Conservation (phyloP, 2,797 vertebrate genomes). For the Salarias fasciatus region DNA sequence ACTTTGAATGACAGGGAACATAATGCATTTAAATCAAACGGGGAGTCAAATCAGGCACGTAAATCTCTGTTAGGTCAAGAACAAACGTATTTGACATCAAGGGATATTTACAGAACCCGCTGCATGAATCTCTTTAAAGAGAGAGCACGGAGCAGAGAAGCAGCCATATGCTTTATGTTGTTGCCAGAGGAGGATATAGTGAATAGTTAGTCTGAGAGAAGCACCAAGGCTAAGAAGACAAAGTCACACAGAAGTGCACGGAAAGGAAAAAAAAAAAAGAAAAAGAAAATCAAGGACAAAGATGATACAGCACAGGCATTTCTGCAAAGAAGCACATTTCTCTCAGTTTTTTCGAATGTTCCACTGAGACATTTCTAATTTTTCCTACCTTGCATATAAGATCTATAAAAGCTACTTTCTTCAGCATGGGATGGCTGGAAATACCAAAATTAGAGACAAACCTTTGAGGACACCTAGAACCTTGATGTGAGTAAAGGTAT, state of each 20-base stretch:
- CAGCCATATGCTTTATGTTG: constrained; percentile 17
- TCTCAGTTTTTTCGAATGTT: background rate
- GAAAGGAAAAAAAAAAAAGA: too few species aligned
- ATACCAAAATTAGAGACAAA: background rate
- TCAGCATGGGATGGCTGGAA: too few species aligned
- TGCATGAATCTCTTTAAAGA: background rate
- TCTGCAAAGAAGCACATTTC: background rate
- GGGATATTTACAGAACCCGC: constrained; percentile 13
- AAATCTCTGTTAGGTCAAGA: constrained; percentile 3
- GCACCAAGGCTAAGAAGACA: constrained; percentile 6
- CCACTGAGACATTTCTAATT: background rate
- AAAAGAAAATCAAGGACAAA: background rate
- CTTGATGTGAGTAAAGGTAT: background rate
- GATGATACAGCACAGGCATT: background rate
- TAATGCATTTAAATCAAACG: constrained; percentile 12
- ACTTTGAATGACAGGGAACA: constrained; percentile 7
- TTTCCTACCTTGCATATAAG: too few species aligned
- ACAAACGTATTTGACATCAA: constrained; percentile 7
- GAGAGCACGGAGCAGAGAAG: background rate
- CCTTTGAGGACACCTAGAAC: background rate
- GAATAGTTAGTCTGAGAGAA: constrained; percentile 9
- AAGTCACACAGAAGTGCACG: constrained; percentile 12
- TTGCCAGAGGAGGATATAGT: constrained; percentile 12
- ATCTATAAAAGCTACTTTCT: too few species aligned
- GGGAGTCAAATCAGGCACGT: background rate